Percentiles rank a stretch among this genome's conserved stretches.
These are phyloP conservation scores for Papilio polytes DNA, from an alignment of 1,140 invertebrate genomes.

Conservation along the genomic window DNA sequence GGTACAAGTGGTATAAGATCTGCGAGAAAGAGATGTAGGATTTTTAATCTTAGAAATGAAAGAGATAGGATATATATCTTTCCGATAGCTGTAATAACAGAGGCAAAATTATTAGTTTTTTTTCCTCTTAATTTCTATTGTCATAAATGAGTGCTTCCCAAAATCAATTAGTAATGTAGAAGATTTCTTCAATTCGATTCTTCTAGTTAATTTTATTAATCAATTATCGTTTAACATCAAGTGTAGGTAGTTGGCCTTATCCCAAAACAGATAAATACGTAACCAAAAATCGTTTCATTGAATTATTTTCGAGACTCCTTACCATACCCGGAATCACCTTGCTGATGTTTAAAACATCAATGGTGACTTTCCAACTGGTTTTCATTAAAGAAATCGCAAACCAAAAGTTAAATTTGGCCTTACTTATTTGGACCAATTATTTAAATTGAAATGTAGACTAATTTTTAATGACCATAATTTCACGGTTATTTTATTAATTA, in stretches of 20 bases:
- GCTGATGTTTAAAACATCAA: conserved; percentile 18
- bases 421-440: neutral
- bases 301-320: conserved; percentile 2
- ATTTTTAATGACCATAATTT: neutral
- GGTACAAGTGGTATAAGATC: conserved; percentile 56
- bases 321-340: conserved; percentile 9
- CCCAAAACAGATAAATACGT: neutral
- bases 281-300: conserved; percentile 17
- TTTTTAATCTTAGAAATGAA: conserved; percentile 31
- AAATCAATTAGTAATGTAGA: neutral
- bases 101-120: neutral
- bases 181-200: neutral
- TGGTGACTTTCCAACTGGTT: conserved; percentile 22
- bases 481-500: neutral
- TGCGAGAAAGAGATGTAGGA: conserved; percentile 44
- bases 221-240: neutral
- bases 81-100: neutral
- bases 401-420: neutral
- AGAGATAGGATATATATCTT: neutral
- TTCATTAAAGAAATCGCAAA: neutral
- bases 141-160: too few relatives aligned
- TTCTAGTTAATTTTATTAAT: neutral
- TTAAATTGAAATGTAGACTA: neutral
- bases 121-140: too few relatives aligned
- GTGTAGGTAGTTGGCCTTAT: neutral